These are phyloP conservation scores for Morinoia aosen DNA, from an alignment of 2,888 invertebrate genomes.

Conservation along the genomic window DNA sequence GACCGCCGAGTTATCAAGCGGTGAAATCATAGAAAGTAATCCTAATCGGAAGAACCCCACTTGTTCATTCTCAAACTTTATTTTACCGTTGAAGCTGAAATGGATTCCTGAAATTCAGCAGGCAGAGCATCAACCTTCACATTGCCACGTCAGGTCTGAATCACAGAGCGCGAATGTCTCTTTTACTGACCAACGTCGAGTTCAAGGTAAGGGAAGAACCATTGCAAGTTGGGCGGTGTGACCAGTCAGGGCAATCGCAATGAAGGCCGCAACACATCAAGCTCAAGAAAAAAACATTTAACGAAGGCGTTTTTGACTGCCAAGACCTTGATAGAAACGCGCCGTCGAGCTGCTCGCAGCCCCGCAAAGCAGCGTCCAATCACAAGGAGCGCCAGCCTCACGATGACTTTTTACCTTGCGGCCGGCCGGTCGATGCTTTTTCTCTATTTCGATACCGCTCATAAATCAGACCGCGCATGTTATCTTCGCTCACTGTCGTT, in stretches of 20 bases:
- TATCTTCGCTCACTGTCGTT: background rate
- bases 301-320: background rate
- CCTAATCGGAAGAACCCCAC: background rate
- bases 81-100: background rate
- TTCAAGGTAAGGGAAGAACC: background rate
- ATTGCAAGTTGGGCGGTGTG: background rate
- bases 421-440: background rate
- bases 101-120: background rate
- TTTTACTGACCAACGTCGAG: background rate
- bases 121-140: background rate
- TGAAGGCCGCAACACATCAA: background rate
- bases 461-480: background rate
- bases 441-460: background rate
- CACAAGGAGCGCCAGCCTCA: background rate
- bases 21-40: too few relatives aligned
- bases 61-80: background rate
- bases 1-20: too few relatives aligned
- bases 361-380: too few relatives aligned
- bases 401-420: background rate
- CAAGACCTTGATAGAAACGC: background rate
- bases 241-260: background rate
- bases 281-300: background rate
- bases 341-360: background rate
- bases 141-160: background rate
- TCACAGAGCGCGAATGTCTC: background rate